Evolutionary conservation across 1,140 invertebrate species (phyloP), one percentile per base, ranked within the genome.

Genomic region (Eumaeus atala): DNA sequence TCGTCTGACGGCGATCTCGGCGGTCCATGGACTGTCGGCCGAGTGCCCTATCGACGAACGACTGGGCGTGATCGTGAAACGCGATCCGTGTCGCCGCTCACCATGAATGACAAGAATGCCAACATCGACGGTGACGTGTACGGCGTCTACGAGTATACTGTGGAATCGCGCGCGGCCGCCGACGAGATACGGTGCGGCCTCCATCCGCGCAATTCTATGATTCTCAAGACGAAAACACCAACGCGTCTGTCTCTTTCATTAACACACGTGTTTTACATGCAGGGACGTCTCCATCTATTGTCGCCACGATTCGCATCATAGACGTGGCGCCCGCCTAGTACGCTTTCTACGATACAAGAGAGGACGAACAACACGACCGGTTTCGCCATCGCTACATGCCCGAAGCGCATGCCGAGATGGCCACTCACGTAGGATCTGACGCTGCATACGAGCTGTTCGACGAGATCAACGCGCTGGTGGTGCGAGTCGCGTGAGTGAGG

Each of bases 131-230:
- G 47, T 8, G 47, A 48, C 47, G 47, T 48, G 47, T 48, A 48
- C 47, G 47, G 47, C 33, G 47, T 48, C 17, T 48, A 48, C 47
- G 33, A n/a, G n/a, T n/a, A n/a, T n/a, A n/a, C 28, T 48, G 47
- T 48, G 47, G 47, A 48, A 33, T 48, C 47, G 47, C 47, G 47
- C 33, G 47, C 47, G 18, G 21, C 47, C 47, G 47, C 47, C 47
- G 47, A 48, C 47, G 47, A 48, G 47, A 48, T 48, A 18, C 47
- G 47, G 12, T 48, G 47, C 21, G 47, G 17, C 11, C 47, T 48
- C 18, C 47, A 48, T 48, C 47, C 47, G 21, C 47, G 47, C 47
- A 48, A 48, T 28, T 48, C 47, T 7, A 48, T 48, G 47, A 48
- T 48, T 11, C 47, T 48, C 47, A 48, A 48, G 47, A 48, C 47